phyloP scores from a whole-genome alignment of 2,797 vertebrate species.

The Macropodus opercularis region DNA sequence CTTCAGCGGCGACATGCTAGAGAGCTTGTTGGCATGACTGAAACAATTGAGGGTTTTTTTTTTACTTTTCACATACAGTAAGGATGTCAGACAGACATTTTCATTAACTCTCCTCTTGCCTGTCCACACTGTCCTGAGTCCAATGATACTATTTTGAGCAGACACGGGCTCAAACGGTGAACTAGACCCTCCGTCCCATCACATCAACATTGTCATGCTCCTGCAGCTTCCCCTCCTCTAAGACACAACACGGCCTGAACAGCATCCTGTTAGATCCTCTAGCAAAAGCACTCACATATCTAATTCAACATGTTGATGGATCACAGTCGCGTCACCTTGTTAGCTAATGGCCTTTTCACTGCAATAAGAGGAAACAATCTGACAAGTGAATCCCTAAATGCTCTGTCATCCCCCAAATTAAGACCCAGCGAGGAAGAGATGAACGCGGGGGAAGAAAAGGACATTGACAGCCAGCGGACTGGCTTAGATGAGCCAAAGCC shows the following conservation, averaged over 20 bases:
- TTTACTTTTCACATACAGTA: too few species aligned
- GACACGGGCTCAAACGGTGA: background rate
- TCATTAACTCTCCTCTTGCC: too few species aligned
- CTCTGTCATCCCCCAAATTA: conserved; percentile 21
- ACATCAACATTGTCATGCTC: background rate
- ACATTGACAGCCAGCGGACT: conserved; percentile 64
- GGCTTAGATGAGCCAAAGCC: conserved; percentile 60
- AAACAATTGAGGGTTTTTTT: too few species aligned
- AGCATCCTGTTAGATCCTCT: background rate
- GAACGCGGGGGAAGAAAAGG: conserved; percentile 55
- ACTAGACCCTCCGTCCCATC: too few species aligned
- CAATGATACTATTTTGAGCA: too few species aligned
- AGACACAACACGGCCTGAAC: background rate
- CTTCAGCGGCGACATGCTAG: background rate
- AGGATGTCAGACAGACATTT: too few species aligned
- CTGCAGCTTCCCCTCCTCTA: background rate
- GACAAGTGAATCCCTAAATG: conserved; percentile 22
- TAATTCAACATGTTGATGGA: background rate
- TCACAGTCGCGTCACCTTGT: background rate
- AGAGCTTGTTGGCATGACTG: too few species aligned
- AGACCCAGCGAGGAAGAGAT: conserved; percentile 23
- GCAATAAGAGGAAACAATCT: conserved; percentile 6
- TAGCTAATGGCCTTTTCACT: background rate
- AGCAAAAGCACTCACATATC: background rate
- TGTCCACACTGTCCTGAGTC: too few species aligned